These are phyloP conservation scores for Troides oblongomaculatus DNA, from an alignment of 2,888 invertebrate genomes.

Conservation along the genomic window DNA sequence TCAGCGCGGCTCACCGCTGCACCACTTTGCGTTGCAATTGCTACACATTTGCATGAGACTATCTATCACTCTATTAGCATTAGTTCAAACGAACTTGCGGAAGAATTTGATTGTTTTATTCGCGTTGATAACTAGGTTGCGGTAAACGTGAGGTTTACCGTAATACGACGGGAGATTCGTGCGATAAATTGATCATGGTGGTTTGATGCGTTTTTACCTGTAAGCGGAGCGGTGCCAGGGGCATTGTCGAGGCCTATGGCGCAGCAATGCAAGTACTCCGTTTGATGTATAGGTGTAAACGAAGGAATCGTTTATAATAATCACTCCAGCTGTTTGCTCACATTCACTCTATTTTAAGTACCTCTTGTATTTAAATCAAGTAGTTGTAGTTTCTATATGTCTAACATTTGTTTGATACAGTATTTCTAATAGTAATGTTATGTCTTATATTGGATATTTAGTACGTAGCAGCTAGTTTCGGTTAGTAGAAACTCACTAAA, in stretches of 20 bases:
- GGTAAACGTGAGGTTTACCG: constrained; percentile 37
- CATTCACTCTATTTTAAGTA: constrained; percentile 32
- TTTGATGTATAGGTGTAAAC: constrained; percentile 33
- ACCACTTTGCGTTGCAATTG: constrained; percentile 48
- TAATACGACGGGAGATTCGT: constrained; percentile 35
- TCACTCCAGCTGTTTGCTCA: constrained; percentile 55
- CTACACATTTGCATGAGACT: constrained; percentile 54
- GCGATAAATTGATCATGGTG: constrained; percentile 30
- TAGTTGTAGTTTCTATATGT: too few relatives aligned
- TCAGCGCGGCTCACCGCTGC: constrained; percentile 49
- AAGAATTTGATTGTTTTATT: constrained; percentile 53
- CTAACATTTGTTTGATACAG: too few relatives aligned
- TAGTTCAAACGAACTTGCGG: constrained; percentile 47
- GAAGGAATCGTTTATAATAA: constrained; percentile 59
- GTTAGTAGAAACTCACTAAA: too few relatives aligned
- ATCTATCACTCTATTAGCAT: constrained; percentile 52
- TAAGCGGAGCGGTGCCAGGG: constrained; percentile 12
- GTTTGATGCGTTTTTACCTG: constrained; percentile 11
- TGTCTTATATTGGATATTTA: too few relatives aligned
- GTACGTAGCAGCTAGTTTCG: too few relatives aligned
- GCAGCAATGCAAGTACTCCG: background rate
- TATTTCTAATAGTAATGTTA: too few relatives aligned
- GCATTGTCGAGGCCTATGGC: constrained; percentile 30
- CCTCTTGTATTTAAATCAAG: too few relatives aligned
- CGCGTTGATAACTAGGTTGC: constrained; percentile 38